Base-by-base conservation (phyloP, 2,113 vertebrate species). In the Atherinomorus stipes region DNA sequence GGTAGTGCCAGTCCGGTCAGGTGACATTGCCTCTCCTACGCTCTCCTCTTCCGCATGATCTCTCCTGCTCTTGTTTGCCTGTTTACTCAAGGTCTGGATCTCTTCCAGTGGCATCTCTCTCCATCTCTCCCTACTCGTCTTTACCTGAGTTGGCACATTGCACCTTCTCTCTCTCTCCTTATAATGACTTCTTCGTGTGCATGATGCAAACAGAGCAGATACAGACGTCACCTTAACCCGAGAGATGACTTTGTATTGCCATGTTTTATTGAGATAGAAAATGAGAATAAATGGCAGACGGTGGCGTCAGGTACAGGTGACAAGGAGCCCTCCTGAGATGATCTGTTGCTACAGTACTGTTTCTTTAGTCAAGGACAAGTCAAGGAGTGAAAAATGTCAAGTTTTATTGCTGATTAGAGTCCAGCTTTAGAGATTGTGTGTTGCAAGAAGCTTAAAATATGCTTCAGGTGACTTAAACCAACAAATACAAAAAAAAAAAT, bases 71-170 rank as follows among this genome's bases (percentile, higher is more conserved):
- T 52, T 54, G 72, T 78, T 80, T 83, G 83, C 51, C 65, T 80
- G 64, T 74, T 81, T 51, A 84, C 68, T 90, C 85, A 90, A 87
- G 84, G 86, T 88, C 91, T 93, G 89, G 90, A 72, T 76, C 57
- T 74, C 62, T 60, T 88, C 85, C 89, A 92, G 68, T 25, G 15
- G 44, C 57, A 53, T 31, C 31, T 63, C 47, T 58, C 67, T 64
- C 40, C 57, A n/a, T 69, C 42, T 65, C 9, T 63, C 44, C 45
- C 18, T 61, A 6, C 19, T 64, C 34, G 19, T 58, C 59, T 34
- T 60, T 34, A 45, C 31, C 62, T 44, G 13, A 49, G 61, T 22
- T 31, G 58, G 2, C 61, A 60, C 25, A n/a, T 80, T 54, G 16
- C 42, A 11, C 38, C 16, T 2, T 42, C n/a, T 62, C 51, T 51